Evolutionary conservation across 2,113 vertebrate species (phyloP).

Genomic region (Aepyceros melampus): DNA sequence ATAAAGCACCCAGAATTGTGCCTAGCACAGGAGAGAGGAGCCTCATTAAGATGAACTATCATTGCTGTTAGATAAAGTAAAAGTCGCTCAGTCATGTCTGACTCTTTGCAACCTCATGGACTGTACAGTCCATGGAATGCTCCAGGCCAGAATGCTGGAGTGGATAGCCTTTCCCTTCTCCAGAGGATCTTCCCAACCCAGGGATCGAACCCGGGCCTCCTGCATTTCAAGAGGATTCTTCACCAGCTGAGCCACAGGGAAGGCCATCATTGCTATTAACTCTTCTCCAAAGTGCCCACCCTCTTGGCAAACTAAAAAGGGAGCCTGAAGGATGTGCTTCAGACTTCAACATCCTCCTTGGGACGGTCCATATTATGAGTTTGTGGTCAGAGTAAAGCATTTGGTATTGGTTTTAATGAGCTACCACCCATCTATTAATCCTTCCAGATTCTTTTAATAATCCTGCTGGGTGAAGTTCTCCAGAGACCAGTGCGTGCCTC

Average conservation of each 20-base stretch:
- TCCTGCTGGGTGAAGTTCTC: slow-evolving; percentile 20
- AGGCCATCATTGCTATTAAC: neutral
- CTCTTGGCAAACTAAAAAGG: neutral
- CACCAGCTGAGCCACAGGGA: neutral
- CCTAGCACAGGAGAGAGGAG: accelerated
- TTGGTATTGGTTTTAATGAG: neutral
- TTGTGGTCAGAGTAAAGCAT: slow-evolving; percentile 26
- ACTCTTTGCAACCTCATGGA: neutral
- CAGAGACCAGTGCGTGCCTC: neutral
- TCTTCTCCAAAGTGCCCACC: accelerated
- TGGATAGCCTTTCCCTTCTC: neutral
- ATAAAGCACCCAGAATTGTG: neutral
- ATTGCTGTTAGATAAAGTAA: neutral
- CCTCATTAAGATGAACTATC: neutral
- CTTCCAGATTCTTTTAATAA: slow-evolving; percentile 50
- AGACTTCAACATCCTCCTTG: neutral
- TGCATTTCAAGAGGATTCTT: neutral
- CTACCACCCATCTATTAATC: slow-evolving; percentile 6
- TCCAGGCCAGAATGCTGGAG: neutral
- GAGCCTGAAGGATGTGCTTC: neutral
- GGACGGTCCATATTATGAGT: neutral
- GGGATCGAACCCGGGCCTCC: accelerated
- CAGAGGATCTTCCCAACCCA: neutral
- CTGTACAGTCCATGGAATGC: neutral
- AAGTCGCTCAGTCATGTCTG: accelerated